Evolutionary conservation across 2,888 invertebrate species (phyloP).

Genomic region (Papilio elwesi): DNA sequence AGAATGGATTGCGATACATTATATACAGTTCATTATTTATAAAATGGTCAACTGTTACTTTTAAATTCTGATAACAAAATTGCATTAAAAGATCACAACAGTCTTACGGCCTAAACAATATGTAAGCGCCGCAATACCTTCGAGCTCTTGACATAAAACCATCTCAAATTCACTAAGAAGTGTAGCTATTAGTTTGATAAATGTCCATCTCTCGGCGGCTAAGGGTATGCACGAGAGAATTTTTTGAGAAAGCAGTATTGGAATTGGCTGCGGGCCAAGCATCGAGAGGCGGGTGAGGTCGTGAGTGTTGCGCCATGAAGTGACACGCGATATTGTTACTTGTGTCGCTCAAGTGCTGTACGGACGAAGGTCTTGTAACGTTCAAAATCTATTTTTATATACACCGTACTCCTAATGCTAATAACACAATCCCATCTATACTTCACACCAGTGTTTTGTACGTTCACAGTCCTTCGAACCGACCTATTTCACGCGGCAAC

Average conservation of each 20-base stretch:
- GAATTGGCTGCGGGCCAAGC: constrained; percentile 25
- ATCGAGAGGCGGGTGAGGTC: constrained; percentile 41
- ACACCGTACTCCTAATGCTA: too few relatives aligned
- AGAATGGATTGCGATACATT: too few relatives aligned
- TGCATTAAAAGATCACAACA: too few relatives aligned
- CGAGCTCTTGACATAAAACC: neutral
- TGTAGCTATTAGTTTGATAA: constrained; percentile 16
- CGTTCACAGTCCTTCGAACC: too few relatives aligned
- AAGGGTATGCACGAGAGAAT: constrained; percentile 5
- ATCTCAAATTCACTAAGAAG: neutral
- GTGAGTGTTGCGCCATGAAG: constrained; percentile 22
- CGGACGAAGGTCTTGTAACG: neutral
- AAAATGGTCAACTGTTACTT: too few relatives aligned
- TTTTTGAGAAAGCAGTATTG: constrained; percentile 31
- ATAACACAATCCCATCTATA: too few relatives aligned
- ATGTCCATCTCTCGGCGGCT: constrained; percentile 3
- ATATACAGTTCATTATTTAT: too few relatives aligned
- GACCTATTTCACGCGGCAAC: too few relatives aligned
- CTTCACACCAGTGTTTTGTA: too few relatives aligned
- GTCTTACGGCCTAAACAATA: too few relatives aligned
- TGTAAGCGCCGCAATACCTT: too few relatives aligned
- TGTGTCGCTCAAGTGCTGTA: constrained; percentile 9
- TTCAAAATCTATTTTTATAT: neutral
- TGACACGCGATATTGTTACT: constrained; percentile 40
- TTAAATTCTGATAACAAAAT: too few relatives aligned